Base-by-base conservation (phyloP, 2,113 vertebrate species). In the Gavialis gangeticus region DNA sequence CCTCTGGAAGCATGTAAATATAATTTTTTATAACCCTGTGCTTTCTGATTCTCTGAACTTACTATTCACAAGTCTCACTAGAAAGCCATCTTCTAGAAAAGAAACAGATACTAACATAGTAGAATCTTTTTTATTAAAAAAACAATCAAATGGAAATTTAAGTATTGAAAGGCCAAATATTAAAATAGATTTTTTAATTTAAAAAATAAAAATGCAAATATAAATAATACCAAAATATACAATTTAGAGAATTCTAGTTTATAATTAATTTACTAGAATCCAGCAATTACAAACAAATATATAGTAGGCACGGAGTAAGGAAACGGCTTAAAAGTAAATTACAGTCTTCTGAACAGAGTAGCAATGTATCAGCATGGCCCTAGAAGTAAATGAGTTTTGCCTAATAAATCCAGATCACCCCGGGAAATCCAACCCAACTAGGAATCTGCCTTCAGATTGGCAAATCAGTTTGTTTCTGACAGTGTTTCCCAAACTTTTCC, bases 21-120 rank as follows among this genome's bases (percentile, higher is more conserved):
- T 6, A 81, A 18, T 16, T 21, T 69, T 96, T 91, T 78, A 64
- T 55, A 81, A 73, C 34, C 7, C 4, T 77, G 13, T 37, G 8
- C 75, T 78, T 92, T 93, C 95, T 94, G 62, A 91, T 24, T 78
- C 4, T 5, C 57, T 69, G 7, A 91, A 92, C 89, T 30, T 82
- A 21, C 55, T 86, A 25, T n/a, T 90, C 28, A 56, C 11, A 62
- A 58, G 87, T 60, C 28, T 90, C 87, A 64, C 2, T 85, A 46
- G 57, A 75, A 89, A 86, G 93, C 1, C n/a, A 67, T 67, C 63
- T 82, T 13, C 25, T 55, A 8, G 56, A 96, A 94, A 85, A 30
- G 55, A 76, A 9, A 1, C 30, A 75, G 93, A 87, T 69, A 18
- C 21, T 88, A 85, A 6, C 30, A 87, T 67, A 55, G 2, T 0